Conservation (phyloP, 2,113 vertebrate genomes). For the Otocyon megalotis region DNA sequence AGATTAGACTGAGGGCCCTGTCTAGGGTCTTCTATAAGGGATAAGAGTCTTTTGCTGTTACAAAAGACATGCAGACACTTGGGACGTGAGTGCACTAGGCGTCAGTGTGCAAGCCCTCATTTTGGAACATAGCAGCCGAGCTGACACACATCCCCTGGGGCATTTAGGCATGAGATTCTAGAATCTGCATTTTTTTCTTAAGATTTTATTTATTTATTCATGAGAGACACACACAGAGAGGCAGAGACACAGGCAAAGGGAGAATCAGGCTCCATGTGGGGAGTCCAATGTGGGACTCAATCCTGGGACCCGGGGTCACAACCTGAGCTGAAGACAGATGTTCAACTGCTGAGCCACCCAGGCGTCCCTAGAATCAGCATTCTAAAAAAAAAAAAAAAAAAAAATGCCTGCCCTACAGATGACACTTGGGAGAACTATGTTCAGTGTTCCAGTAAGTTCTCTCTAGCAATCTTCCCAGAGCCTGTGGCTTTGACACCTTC, state of each 20-base stretch:
- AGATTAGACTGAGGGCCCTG: background rate
- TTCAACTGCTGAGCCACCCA: no score
- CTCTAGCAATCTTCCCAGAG: background rate
- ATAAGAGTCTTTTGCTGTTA: no score
- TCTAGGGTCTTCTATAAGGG: background rate
- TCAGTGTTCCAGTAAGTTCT: background rate
- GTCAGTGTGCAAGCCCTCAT: background rate
- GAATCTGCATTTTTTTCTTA: background rate
- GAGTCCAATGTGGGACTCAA: no score
- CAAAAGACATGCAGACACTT: background rate
- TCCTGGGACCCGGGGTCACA: no score
- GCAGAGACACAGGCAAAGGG: no score
- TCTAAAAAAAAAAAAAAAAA: background rate
- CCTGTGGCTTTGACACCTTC: background rate
- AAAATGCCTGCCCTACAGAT: fast-evolving
- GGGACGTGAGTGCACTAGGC: background rate
- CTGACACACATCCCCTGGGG: background rate
- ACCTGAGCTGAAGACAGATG: no score
- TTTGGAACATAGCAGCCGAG: background rate
- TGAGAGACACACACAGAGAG: no score
- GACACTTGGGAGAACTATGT: background rate
- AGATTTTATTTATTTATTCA: no score
- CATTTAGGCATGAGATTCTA: background rate
- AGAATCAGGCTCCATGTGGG: no score
- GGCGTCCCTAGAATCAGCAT: background rate